phyloP scores from a whole-genome alignment of 1,140 invertebrate genomes.

The Drosophila kikkawai region DNA sequence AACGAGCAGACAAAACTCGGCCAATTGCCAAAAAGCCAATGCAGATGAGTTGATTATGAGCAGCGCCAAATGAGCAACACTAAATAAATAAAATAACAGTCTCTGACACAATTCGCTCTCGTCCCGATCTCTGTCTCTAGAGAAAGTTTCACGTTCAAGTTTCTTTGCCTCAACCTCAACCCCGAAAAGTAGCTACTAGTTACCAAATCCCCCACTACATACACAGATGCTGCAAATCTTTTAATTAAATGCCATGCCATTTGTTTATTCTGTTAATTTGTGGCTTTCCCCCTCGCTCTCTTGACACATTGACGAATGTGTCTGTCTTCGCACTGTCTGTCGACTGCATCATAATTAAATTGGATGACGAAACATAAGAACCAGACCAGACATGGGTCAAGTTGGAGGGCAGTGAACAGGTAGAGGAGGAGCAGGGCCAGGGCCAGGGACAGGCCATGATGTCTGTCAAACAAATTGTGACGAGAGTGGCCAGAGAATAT shows the following conservation, averaged over 20 bases:
- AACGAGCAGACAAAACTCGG: constrained; percentile 75
- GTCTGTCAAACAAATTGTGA: constrained; percentile 27
- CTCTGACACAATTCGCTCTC: constrained; percentile 46
- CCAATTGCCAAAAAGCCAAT: constrained; percentile 76
- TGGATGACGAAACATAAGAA: constrained; percentile 65
- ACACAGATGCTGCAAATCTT: constrained; percentile 29
- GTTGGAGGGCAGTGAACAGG: constrained; percentile 60
- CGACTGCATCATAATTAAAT: constrained; percentile 73
- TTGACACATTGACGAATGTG: constrained; percentile 63
- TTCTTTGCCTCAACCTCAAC: constrained; percentile 28
- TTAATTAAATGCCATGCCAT: constrained; percentile 71
- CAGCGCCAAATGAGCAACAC: constrained; percentile 17
- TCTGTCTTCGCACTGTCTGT: constrained; percentile 40
- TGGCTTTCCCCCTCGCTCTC: constrained; percentile 58
- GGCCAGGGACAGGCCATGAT: constrained; percentile 22
- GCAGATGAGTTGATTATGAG: constrained; percentile 79
- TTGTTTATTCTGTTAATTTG: constrained; percentile 79
- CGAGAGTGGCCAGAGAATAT: constrained; percentile 4
- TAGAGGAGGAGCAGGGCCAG: not conserved
- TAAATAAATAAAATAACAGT: constrained; percentile 17
- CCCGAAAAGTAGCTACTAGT: constrained; percentile 35
- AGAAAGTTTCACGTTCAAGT: constrained; percentile 65
- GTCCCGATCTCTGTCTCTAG: constrained; percentile 9
- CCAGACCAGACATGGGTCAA: constrained; percentile 69
- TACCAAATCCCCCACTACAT: constrained; percentile 3